A percentile compares a stretch with the other conserved stretches of the same genome.
phyloP scores from a whole-genome alignment of 64 coral and sea anemone genomes.

The Montipora cactus region DNA sequence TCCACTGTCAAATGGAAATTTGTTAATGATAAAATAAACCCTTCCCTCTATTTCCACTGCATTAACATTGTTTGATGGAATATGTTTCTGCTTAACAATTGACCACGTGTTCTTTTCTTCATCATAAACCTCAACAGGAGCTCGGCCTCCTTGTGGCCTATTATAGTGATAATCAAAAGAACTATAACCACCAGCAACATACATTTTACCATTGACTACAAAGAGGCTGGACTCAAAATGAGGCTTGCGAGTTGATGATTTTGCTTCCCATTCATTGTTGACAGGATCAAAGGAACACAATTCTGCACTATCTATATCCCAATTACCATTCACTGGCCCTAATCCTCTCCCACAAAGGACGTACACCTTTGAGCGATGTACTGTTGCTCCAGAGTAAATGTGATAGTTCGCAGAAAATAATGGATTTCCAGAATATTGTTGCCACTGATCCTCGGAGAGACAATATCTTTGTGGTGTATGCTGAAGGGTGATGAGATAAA shows the following conservation, averaged over 20 bases:
- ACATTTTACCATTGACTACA: neutral
- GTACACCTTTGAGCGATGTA: too few species aligned
- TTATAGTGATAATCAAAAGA: neutral
- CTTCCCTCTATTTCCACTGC: neutral
- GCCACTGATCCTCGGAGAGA: too few species aligned
- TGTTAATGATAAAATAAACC: too few species aligned
- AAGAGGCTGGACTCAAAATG: conserved; percentile 47
- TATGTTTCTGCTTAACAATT: too few species aligned
- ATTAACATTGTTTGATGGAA: too few species aligned
- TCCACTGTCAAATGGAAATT: too few species aligned
- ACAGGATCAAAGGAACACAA: neutral
- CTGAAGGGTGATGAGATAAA: neutral
- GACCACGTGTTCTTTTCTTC: too few species aligned
- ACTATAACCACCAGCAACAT: neutral
- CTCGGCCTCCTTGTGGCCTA: neutral
- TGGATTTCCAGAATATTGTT: too few species aligned
- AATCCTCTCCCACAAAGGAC: neutral
- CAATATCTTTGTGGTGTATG: neutral
- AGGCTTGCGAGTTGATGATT: neutral
- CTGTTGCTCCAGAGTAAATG: neutral
- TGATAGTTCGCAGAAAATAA: too few species aligned
- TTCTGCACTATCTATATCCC: neutral
- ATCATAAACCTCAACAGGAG: too few species aligned
- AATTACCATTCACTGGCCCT: too few species aligned
- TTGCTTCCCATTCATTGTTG: neutral